Evolutionary conservation across 2,888 invertebrate genomes (phyloP).

Genomic region (Parnassius smintheus): DNA sequence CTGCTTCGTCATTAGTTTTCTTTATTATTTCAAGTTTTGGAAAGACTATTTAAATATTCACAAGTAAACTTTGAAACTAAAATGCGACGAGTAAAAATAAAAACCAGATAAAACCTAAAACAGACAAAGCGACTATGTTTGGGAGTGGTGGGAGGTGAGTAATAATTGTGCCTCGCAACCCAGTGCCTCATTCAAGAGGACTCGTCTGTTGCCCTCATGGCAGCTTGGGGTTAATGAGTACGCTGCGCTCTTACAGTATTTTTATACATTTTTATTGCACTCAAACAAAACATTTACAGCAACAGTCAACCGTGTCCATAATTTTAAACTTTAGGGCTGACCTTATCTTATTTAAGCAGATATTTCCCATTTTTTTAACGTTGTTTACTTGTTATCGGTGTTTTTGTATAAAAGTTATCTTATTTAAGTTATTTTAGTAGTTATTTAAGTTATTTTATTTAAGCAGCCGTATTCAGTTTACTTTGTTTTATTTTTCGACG

Average conservation of each 20-base stretch:
- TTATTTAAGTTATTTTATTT: too few species aligned
- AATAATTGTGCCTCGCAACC: conserved; percentile 28
- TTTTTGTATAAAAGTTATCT: neutral
- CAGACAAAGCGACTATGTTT: conserved; percentile 12
- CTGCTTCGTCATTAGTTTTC: too few species aligned
- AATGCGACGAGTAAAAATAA: conserved; percentile 6
- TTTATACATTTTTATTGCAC: conserved; percentile 26
- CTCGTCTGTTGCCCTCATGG: conserved; percentile 28
- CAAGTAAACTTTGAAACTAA: neutral
- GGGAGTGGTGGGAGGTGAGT: conserved; percentile 11
- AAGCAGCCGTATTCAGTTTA: neutral
- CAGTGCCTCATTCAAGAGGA: conserved; percentile 31
- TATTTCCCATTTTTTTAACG: conserved; percentile 15
- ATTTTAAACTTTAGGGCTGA: conserved; percentile 20
- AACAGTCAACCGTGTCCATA: conserved; percentile 23
- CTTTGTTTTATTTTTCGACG: neutral
- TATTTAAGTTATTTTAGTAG: too few species aligned
- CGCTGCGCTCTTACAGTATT: conserved; percentile 45
- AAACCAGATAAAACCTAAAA: conserved; percentile 5
- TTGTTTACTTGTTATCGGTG: neutral
- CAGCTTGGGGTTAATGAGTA: conserved; percentile 49
- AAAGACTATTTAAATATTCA: neutral
- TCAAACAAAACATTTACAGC: conserved; percentile 42
- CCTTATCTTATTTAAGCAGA: conserved; percentile 22
- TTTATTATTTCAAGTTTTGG: neutral